These are phyloP conservation scores for Poliocrania exsul DNA, from an alignment of 2,797 vertebrate species.

Conservation along the genomic window DNA sequence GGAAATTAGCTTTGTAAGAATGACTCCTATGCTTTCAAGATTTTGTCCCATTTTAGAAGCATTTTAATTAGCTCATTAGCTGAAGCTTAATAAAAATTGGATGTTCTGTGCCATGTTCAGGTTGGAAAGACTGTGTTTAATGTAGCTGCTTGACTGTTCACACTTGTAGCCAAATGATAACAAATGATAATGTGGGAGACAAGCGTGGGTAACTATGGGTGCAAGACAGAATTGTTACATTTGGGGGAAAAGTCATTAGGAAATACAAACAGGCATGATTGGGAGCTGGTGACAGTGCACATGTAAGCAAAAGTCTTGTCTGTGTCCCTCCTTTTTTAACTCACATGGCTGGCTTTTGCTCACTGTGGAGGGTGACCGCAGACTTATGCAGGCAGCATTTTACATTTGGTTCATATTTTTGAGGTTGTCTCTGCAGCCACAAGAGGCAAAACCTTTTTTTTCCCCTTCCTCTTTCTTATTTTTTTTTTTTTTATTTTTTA, in stretches of 20 bases:
- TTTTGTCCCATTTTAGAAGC: background rate
- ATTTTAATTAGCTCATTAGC: background rate
- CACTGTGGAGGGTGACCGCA: background rate
- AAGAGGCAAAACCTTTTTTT: background rate
- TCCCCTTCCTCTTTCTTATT: too few relatives aligned
- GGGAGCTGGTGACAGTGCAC: background rate
- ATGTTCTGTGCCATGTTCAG: background rate
- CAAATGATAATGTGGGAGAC: background rate
- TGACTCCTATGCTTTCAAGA: background rate
- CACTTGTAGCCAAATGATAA: background rate
- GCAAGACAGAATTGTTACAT: background rate
- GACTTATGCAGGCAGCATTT: background rate
- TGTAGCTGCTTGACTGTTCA: background rate
- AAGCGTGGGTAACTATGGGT: fast-evolving
- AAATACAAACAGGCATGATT: background rate
- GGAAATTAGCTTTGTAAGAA: background rate
- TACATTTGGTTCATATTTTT: slow-evolving; percentile 48
- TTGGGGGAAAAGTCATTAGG: background rate
- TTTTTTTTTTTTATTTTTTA: background rate
- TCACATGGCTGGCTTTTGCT: background rate
- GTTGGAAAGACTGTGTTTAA: background rate
- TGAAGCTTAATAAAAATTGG: background rate
- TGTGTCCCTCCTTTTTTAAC: background rate
- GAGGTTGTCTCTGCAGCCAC: slow-evolving; percentile 19
- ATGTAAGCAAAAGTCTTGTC: background rate